Conservation (phyloP, 53 echinoderm and acorn worm genomes). For the Patiria pectinifera region DNA sequence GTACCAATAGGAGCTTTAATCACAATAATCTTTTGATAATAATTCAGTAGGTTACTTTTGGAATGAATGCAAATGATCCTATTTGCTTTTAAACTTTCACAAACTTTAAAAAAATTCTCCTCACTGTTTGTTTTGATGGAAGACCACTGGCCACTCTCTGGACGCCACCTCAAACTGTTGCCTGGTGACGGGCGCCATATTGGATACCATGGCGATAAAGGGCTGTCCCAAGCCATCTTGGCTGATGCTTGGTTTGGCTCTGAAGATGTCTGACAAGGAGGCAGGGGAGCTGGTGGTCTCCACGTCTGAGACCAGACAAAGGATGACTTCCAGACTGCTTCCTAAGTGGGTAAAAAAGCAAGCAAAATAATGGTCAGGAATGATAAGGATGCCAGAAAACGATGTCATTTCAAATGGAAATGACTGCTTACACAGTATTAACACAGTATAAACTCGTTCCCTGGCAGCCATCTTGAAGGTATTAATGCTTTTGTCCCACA, state of each 20-base stretch:
- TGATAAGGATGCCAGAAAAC: no score
- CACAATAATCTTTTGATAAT: no score
- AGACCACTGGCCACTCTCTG: slow-evolving; percentile 83
- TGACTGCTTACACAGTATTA: no score
- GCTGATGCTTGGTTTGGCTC: slow-evolving; percentile 30
- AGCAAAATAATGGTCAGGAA: no score
- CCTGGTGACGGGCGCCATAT: slow-evolving; percentile 76
- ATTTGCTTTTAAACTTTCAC: background rate
- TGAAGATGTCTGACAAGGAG: slow-evolving; percentile 56
- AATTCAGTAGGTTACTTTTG: no score
- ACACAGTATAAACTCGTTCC: no score
- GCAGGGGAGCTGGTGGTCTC: background rate
- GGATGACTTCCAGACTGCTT: slow-evolving; percentile 77
- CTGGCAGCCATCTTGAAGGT: no score
- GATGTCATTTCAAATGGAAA: no score
- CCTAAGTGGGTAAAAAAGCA: background rate
- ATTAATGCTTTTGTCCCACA: no score
- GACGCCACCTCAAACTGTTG: slow-evolving; percentile 86
- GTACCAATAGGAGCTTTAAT: no score
- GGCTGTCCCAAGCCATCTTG: slow-evolving; percentile 66
- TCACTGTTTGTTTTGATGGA: slow-evolving; percentile 94
- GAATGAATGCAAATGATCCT: no score
- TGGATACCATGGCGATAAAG: slow-evolving; percentile 69
- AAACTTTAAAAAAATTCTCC: background rate
- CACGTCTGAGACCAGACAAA: slow-evolving; percentile 66